Evolutionary conservation across 2,888 invertebrate genomes (phyloP).

Genomic region (Agonopterix subpropinquella): DNA sequence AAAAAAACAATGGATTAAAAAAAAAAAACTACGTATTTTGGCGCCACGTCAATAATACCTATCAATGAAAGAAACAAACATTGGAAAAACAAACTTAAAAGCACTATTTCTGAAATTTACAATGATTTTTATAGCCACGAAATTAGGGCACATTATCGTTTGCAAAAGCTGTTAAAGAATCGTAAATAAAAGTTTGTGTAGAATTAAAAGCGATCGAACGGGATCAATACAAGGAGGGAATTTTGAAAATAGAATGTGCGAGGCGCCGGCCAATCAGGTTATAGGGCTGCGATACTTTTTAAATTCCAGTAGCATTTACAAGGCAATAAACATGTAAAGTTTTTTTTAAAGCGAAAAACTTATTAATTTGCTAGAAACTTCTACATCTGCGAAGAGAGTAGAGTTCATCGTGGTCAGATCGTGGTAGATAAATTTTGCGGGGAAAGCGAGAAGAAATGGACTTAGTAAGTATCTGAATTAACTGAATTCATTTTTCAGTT

Average conservation of each 20-base stretch:
- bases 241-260: constrained; percentile 60
- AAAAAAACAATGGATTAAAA: neutral
- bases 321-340: no score
- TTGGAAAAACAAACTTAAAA: constrained; percentile 9
- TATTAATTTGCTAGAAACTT: no score
- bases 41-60: constrained; percentile 23
- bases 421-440: no score
- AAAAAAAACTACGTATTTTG: constrained; percentile 7
- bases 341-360: no score
- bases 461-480: no score
- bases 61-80: constrained; percentile 29
- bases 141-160: neutral
- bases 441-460: no score
- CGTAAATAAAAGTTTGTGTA: constrained; percentile 19
- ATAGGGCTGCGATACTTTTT: constrained; percentile 33
- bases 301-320: no score
- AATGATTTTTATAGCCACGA: neutral
- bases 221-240: constrained; percentile 50
- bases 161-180: neutral
- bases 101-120: constrained; percentile 12
- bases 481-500: no score
- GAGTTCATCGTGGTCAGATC: no score
- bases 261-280: constrained; percentile 46
- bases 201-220: constrained; percentile 42
- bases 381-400: no score